A percentile compares a stretch with the other conserved stretches of the same genome.
phyloP scores from a whole-genome alignment of 2,113 vertebrate genomes.

The Mustela nigripes region DNA sequence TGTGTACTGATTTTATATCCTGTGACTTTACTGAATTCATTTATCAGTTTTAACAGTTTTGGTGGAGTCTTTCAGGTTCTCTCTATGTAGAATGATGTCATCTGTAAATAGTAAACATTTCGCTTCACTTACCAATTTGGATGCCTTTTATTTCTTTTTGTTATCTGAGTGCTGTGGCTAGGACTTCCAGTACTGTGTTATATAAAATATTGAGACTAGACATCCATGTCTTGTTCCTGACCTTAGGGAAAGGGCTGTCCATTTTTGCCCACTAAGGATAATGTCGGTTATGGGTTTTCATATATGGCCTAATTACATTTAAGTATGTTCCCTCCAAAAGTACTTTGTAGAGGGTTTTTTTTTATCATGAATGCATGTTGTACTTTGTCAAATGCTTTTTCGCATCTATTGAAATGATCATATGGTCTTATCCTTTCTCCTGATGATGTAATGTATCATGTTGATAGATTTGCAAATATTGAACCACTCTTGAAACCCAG shows the following conservation, averaged over 20 bases:
- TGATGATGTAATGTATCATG: not conserved
- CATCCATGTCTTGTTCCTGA: not conserved
- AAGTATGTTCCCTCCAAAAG: not conserved
- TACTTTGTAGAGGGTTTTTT: not conserved
- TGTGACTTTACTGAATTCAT: not conserved
- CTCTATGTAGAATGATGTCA: not conserved
- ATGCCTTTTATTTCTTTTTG: not conserved
- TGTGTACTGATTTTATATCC: not conserved
- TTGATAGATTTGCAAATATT: not conserved
- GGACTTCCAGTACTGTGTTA: not conserved
- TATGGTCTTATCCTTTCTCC: not conserved
- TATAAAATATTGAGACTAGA: not conserved
- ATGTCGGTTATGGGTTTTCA: not conserved
- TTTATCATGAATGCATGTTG: not conserved
- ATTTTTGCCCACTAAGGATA: not conserved
- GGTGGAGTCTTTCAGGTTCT: not conserved
- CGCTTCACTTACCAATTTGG: not conserved
- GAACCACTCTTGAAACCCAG: not conserved
- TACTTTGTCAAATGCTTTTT: not conserved
- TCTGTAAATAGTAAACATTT: not conserved
- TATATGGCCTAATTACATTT: not conserved
- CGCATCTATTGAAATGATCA: not conserved
- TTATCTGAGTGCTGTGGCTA: not conserved
- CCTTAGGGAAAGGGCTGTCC: not conserved
- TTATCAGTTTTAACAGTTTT: not conserved